A percentile compares a stretch with the other conserved stretches of the same genome.
phyloP scores from a whole-genome alignment of 2,888 invertebrate species.

The Acanthacorydalis orientalis region DNA sequence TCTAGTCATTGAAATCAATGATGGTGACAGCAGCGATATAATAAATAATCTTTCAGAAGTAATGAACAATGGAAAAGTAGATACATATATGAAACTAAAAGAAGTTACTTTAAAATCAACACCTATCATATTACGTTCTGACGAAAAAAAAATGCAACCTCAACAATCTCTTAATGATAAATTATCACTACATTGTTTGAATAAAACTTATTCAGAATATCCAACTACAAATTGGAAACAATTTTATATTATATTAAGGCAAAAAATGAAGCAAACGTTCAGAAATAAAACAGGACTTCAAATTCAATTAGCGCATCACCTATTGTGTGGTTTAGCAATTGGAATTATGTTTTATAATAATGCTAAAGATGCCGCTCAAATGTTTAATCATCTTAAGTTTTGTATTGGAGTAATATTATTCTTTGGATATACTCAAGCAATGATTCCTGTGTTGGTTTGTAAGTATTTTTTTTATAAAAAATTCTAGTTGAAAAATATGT shows the following conservation, averaged over 20 bases:
- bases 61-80: constrained; percentile 40
- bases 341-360: constrained; percentile 9
- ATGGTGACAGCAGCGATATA: constrained; percentile 28
- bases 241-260: constrained; percentile 36
- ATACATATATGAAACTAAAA: constrained; percentile 16
- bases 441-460: constrained; percentile 9
- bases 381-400: constrained; percentile 10
- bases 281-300: constrained; percentile 35
- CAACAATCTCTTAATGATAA: background rate
- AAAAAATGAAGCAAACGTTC: constrained; percentile 41
- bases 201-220: constrained; percentile 19
- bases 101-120: too few relatives aligned
- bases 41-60: constrained; percentile 33
- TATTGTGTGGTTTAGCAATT: constrained; percentile 6
- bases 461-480: constrained; percentile 2
- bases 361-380: constrained; percentile 7
- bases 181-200: background rate
- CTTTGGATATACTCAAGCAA: constrained; percentile 8
- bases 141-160: too few relatives aligned
- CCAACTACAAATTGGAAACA: constrained; percentile 37
- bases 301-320: constrained; percentile 8
- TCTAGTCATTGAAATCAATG: constrained; percentile 47
- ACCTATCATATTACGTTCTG: too few relatives aligned
- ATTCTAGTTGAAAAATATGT: background rate
- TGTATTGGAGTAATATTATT: constrained; percentile 8